These are phyloP conservation scores for Patiria pectinifera DNA, from an alignment of 53 echinoderm and acorn worm genomes.

Conservation along the genomic window DNA sequence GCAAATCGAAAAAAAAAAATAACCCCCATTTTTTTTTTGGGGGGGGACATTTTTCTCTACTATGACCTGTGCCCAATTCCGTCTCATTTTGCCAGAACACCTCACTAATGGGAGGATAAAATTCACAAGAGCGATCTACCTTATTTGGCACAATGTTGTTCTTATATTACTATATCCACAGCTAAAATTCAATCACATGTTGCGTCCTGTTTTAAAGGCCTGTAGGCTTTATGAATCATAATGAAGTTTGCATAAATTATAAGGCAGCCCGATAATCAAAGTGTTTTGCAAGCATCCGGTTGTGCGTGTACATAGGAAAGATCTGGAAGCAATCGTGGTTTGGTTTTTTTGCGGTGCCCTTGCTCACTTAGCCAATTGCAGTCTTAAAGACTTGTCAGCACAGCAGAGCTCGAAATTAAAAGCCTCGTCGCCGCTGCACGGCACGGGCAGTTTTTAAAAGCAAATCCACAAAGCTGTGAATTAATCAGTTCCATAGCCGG, in stretches of 20 bases:
- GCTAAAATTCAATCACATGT: conserved; percentile 13
- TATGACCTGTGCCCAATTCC: no score
- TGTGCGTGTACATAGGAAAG: neutral
- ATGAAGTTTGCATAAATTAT: conserved; percentile 30
- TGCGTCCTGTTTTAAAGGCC: neutral
- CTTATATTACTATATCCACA: neutral
- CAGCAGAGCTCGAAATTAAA: neutral
- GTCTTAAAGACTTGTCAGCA: neutral
- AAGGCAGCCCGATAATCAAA: neutral
- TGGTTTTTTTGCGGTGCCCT: neutral
- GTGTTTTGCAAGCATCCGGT: neutral
- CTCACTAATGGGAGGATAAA: no score
- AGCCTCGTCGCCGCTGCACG: neutral
- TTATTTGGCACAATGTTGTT: neutral
- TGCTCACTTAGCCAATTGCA: neutral
- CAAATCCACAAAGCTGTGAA: conserved; percentile 9
- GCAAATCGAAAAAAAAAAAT: no score
- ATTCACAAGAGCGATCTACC: no score
- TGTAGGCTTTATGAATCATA: neutral
- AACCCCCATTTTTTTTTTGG: no score
- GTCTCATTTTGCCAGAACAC: no score
- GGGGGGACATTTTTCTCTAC: no score
- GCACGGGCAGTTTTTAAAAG: neutral
- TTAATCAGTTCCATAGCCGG: conserved; percentile 29
- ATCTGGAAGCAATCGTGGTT: neutral